Evolutionary conservation across 2,797 vertebrate genomes (phyloP).

Genomic region (Diceros bicornis): DNA sequence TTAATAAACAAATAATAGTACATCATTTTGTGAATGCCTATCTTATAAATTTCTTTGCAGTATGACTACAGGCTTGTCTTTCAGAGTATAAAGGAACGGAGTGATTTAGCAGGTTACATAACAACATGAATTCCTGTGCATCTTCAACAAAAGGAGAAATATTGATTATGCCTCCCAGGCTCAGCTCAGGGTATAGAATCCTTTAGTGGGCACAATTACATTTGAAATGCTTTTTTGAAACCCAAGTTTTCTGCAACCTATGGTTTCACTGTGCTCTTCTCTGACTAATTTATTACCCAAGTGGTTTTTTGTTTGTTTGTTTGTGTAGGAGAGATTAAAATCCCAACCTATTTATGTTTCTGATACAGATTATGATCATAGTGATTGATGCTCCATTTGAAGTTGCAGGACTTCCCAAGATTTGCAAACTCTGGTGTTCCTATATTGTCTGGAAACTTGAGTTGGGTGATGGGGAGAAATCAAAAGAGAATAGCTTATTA

Average conservation of each 20-base stretch:
- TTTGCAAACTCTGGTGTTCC: slow-evolving; percentile 2
- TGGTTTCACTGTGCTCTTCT: neutral
- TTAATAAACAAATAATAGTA: slow-evolving; percentile 30
- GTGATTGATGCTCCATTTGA: neutral
- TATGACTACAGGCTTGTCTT: neutral
- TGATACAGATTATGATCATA: neutral
- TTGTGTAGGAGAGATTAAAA: slow-evolving; percentile 11
- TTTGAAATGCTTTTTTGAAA: slow-evolving; percentile 44
- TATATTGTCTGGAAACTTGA: neutral
- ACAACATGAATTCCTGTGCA: neutral
- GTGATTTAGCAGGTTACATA: neutral
- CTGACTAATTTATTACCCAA: neutral
- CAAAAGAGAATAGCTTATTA: neutral
- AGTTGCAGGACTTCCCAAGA: slow-evolving; percentile 14
- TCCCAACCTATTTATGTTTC: neutral
- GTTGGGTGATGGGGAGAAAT: neutral
- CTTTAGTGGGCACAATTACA: neutral
- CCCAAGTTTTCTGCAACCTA: neutral
- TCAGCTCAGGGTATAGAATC: neutral
- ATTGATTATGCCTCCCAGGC: neutral
- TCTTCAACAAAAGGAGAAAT: slow-evolving; percentile 24
- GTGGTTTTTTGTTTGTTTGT: neutral
- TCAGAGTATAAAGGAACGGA: neutral
- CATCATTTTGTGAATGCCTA: slow-evolving; percentile 35
- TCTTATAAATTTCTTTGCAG: slow-evolving; percentile 1